Percentiles rank a stretch among this genome's conserved stretches.
These are phyloP conservation scores for Meganola albula DNA, from an alignment of 2,888 invertebrate genomes.

Conservation along the genomic window DNA sequence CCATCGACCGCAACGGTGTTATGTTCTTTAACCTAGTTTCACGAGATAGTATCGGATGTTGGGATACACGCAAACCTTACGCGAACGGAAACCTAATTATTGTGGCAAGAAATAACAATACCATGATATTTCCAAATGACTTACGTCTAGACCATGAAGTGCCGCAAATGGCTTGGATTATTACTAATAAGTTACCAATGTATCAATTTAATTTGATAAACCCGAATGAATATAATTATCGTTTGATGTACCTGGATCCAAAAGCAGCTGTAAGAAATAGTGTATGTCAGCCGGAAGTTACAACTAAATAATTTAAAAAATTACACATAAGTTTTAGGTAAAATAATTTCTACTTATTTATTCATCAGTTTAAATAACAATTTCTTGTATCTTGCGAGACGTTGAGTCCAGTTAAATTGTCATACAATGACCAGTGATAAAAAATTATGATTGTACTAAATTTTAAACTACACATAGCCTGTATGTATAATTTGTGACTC, in stretches of 20 bases:
- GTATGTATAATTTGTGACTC: no score
- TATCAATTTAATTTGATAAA: slow-evolving; percentile 84
- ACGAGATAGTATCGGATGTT: slow-evolving; percentile 87
- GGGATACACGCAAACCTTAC: slow-evolving; percentile 88
- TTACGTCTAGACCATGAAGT: slow-evolving; percentile 84
- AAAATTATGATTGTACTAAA: no score
- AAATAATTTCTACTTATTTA: background rate
- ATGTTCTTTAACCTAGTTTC: slow-evolving; percentile 90
- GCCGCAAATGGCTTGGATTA: slow-evolving; percentile 84
- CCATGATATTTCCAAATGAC: slow-evolving; percentile 88
- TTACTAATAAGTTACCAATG: slow-evolving; percentile 86
- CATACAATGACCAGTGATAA: no score
- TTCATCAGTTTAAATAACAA: no score
- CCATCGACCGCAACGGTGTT: slow-evolving; percentile 84
- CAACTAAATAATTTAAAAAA: no score
- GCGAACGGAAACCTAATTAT: slow-evolving; percentile 80
- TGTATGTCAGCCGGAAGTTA: slow-evolving; percentile 65
- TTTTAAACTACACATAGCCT: no score
- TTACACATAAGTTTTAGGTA: no score
- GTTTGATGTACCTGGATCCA: slow-evolving; percentile 82
- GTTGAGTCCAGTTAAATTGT: no score
- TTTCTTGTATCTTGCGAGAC: no score
- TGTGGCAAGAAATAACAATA: slow-evolving; percentile 79
- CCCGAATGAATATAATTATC: slow-evolving; percentile 82
- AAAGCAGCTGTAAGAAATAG: slow-evolving; percentile 79